A percentile compares a stretch with the other conserved stretches of the same genome.
These are phyloP conservation scores for Mastomys natalensis DNA, from an alignment of 2,113 vertebrate species.

Conservation along the genomic window DNA sequence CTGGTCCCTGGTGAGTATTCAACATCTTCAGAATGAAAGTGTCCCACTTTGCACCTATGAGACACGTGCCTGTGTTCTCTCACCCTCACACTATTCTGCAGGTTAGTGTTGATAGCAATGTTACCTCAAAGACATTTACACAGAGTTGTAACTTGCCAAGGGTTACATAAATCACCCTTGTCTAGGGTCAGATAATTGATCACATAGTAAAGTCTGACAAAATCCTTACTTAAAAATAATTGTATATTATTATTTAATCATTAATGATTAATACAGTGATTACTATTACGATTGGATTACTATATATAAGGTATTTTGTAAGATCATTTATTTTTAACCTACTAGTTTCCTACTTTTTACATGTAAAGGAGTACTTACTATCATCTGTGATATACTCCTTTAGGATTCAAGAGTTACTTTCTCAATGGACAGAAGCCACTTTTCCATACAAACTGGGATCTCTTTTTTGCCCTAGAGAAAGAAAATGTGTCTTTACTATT, in stretches of 20 bases:
- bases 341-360: background rate
- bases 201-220: background rate
- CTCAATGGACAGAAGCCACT: constrained; percentile 5
- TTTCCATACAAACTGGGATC: background rate
- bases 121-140: constrained; percentile 1
- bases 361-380: background rate
- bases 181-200: background rate
- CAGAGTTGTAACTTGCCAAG: background rate
- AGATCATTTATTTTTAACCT: background rate
- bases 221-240: background rate
- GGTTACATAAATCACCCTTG: background rate
- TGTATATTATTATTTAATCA: background rate
- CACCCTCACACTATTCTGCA: background rate
- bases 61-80: background rate
- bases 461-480: background rate
- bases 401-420: background rate
- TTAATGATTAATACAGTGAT: background rate
- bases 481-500: background rate
- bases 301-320: background rate
- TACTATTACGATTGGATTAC: constrained; percentile 1
- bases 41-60: background rate
- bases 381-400: background rate
- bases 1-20: background rate
- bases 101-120: background rate
- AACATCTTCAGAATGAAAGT: background rate